phyloP scores from a whole-genome alignment of 2,113 vertebrate species.

The Madoqua kirkii region DNA sequence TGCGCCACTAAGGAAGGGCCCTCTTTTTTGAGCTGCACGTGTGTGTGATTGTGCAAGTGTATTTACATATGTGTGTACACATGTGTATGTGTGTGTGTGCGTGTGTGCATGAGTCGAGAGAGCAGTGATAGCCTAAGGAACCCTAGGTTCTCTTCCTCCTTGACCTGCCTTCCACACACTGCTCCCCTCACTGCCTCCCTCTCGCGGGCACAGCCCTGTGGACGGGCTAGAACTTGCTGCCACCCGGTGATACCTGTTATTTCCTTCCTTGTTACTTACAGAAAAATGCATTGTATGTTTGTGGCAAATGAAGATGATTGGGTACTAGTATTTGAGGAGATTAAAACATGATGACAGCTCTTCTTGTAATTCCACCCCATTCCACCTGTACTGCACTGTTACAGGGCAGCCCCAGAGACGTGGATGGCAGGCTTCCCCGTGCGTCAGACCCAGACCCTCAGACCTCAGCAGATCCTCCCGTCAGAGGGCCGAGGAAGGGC shows the following conservation, averaged over 20 bases:
- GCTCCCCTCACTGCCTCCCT: fast-evolving
- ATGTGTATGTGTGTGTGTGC: fast-evolving
- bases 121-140: too few relatives aligned
- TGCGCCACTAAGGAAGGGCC: not conserved
- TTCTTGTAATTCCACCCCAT: not conserved
- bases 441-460: fast-evolving
- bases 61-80: not conserved
- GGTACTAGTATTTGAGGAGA: not conserved
- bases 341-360: not conserved
- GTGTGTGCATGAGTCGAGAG: fast-evolving
- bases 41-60: not conserved
- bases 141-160: not conserved
- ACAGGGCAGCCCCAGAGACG: fast-evolving
- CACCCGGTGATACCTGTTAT: fast-evolving
- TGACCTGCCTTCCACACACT: fast-evolving
- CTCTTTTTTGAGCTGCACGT: fast-evolving
- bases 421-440: fast-evolving
- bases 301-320: not conserved
- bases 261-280: not conserved
- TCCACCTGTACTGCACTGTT: fast-evolving
- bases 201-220: fast-evolving
- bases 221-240: fast-evolving
- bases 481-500: not conserved
- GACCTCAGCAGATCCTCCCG: fast-evolving
- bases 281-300: not conserved